Evolutionary conservation across 2,113 vertebrate species (phyloP).

Genomic region (Bambusicola thoracicus): DNA sequence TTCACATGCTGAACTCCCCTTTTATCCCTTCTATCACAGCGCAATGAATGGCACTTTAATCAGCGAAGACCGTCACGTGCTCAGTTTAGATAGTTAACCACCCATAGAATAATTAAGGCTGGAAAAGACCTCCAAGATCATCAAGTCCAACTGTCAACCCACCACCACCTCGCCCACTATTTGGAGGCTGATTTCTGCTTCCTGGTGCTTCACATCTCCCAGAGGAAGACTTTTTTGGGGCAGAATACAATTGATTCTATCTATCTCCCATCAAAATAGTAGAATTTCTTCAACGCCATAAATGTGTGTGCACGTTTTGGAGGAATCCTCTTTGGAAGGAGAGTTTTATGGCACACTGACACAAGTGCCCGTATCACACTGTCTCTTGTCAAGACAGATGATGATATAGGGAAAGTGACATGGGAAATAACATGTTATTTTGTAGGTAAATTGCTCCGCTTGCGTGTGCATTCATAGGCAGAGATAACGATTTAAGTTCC

Average conservation of each 20-base stretch:
- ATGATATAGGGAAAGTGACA: neutral
- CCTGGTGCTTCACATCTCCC: neutral
- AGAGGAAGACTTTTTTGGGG: neutral
- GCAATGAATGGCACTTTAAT: neutral
- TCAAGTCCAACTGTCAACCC: no score
- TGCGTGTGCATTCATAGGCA: neutral
- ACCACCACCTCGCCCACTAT: no score
- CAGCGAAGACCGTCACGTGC: neutral
- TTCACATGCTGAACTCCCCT: neutral
- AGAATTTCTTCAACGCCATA: neutral
- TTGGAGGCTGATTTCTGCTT: neutral
- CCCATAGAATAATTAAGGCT: no score
- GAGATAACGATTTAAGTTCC: neutral
- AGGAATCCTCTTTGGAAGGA: neutral
- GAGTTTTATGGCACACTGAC: neutral
- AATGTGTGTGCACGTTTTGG: no score
- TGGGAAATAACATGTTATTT: neutral
- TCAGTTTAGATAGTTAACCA: neutral
- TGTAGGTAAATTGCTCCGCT: neutral
- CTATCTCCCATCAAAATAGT: neutral
- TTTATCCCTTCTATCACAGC: neutral
- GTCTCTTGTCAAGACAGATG: neutral
- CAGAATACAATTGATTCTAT: neutral
- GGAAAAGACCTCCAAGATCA: no score
- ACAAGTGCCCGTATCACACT: neutral